Evolutionary conservation across 1,140 invertebrate species (phyloP), one percentile per base, ranked within the genome.

Genomic region (Leptoteleia sp.): DNA sequence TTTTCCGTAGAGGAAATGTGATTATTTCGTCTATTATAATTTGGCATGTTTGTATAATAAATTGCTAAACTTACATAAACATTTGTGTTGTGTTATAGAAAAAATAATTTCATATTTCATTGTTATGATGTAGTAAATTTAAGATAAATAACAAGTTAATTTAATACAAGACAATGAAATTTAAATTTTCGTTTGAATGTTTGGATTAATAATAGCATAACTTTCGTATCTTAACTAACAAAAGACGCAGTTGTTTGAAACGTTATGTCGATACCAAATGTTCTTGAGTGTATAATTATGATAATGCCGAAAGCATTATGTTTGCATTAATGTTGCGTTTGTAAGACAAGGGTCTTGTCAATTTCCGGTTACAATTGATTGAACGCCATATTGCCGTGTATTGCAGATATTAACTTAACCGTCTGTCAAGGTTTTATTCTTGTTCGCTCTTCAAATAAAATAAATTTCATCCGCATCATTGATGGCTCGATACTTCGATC

Each of bases 261-360:
- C 17, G 12, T 8, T 29, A 52, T 59, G 35, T 52, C 27, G 54
- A 52, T 75, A 61, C 29, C 42, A 65, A 65, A 65, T n/a, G 61
- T 22, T 37, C 17, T 11, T 37, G 17, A 52, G 7, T 15, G 13
- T 50, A 43, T 52, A 65, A 65, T 65, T 65, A 65, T 43, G 19
- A 52, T 65, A 52, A 65, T 52, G 61, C 47, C 37, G 15, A 42
- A 17, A 65, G 61, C 61, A n/a, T 25, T 47, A 13, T 65, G 47
- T 52, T 65, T 65, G 25, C 50, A 22, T 17, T 57, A 29, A 43
- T 38, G 57, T 27, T 37, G 11, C 47, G 8, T 29, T 25, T 7
- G 13, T 33, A 43, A 52, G 15, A 33, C 11, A 65, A 65, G 27
- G 35, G 35, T 65, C 61, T 50, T 43, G 59, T 50, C 45, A 62